Percentiles rank a stretch among this genome's conserved stretches.
Evolutionary conservation across 2,113 vertebrate species (phyloP).

Genomic region (Heterotilapia buettikoferi): DNA sequence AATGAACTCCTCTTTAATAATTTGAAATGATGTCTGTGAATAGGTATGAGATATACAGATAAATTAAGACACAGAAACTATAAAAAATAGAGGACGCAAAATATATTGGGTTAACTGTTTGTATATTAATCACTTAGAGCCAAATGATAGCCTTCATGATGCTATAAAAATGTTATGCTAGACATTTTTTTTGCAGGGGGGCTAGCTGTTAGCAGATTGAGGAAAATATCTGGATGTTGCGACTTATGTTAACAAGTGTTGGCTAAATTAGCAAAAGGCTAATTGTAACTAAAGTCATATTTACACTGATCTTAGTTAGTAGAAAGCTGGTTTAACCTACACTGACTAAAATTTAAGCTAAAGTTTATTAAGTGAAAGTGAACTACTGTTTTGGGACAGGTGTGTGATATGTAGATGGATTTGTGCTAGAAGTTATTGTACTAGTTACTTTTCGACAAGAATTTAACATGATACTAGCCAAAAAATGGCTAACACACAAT

Average conservation of each 20-base stretch:
- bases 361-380: not conserved
- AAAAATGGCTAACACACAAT: not conserved
- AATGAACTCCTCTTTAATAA: not conserved
- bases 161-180: not conserved
- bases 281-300: not conserved
- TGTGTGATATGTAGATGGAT: not conserved
- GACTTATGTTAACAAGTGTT: not conserved
- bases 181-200: not conserved
- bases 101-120: not conserved
- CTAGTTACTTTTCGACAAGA: not conserved
- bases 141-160: not conserved
- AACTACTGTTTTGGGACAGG: not conserved
- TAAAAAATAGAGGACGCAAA: not conserved
- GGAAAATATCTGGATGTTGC: not conserved
- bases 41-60: not conserved
- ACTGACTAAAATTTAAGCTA: not conserved
- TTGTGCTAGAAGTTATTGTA: not conserved
- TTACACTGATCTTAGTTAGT: not conserved
- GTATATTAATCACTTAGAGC: not conserved
- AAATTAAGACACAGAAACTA: not conserved
- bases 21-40: not conserved
- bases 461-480: not conserved
- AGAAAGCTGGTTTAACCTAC: not conserved
- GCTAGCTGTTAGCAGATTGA: not conserved
- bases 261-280: not conserved